Evolutionary conservation across 2,888 invertebrate genomes (phyloP), one percentile per base, ranked within the genome.

Genomic region (Hololepta plana): DNA sequence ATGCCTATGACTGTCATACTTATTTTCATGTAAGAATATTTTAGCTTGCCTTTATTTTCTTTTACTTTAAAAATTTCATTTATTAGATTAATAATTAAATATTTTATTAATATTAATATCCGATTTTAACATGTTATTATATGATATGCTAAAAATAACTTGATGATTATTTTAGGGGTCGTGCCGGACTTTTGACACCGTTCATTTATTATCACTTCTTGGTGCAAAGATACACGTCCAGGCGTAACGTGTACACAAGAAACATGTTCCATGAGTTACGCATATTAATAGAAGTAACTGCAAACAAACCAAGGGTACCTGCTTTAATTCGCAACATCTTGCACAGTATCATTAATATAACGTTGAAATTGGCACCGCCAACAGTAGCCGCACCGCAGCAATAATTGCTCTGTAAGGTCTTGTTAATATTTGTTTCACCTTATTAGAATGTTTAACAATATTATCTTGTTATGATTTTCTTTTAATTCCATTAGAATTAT

Each of bases 191-290:
- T 31, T 60, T 96, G 46, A 81, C 91, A 8, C 93, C 95, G 22
- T 82, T 98, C 57, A 72, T 93, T 45, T 98, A 96, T 64, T 96
- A 93, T 59, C 85, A 95, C 53, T 98, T 98, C 60, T 61, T 98
- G 44, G 71, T 76, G 32, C 69, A 88, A 51, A 75, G 98, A 33
- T 91, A 96, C 59, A 63, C 80, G 33, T 96, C 96, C 4, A 71
- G 88, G 30, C 74, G 98, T 42, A 98, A 98, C 64, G 93, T 95
- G 1, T 88, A 87, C 60, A 90, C 90, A 28, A 74, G 90, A 49
- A 88, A 76, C 51, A 79, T 90, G 55, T 95, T 93, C 62, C 67
- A 70, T 37, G 93, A 93, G 54, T 60, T 96, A 44, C 68, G 87
- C 37, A 60, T 73, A 37, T 58, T 67, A 1, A 59, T 76, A 5